A percentile compares a stretch with the other conserved stretches of the same genome.
These are phyloP conservation scores for Agrotis clavis DNA, from an alignment of 2,888 invertebrate genomes.

Conservation along the genomic window DNA sequence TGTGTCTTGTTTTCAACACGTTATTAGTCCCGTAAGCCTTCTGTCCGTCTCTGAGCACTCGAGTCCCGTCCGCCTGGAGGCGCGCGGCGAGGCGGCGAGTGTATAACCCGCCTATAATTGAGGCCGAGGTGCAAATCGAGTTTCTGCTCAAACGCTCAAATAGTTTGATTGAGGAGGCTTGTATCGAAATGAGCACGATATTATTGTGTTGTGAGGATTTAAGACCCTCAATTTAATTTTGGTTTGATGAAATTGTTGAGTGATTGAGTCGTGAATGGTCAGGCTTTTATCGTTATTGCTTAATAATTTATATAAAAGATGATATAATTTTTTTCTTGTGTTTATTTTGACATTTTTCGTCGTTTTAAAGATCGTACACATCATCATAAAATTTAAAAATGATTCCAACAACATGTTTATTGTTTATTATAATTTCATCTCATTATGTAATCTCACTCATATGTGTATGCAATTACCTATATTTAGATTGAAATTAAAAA, in stretches of 20 bases:
- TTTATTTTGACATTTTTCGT: background rate
- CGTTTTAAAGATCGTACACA: too few relatives aligned
- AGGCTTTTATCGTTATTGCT: background rate
- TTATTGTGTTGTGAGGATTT: conserved; percentile 17
- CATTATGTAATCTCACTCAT: background rate
- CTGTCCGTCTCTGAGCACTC: conserved; percentile 11
- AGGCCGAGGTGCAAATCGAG: conserved; percentile 66
- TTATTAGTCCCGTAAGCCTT: conserved; percentile 20
- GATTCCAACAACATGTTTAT: background rate
- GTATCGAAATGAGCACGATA: conserved; percentile 25
- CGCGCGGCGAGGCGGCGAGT: conserved; percentile 37
- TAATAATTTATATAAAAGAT: background rate
- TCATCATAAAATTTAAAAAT: background rate
- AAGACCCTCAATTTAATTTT: conserved; percentile 1
- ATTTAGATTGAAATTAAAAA: background rate
- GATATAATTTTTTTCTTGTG: background rate
- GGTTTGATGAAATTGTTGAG: background rate
- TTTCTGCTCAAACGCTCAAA: conserved; percentile 58
- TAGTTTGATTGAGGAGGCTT: conserved; percentile 46
- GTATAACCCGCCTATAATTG: conserved; percentile 61
- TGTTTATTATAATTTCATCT: background rate
- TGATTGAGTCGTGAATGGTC: background rate
- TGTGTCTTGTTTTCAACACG: background rate
- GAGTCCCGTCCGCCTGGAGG: conserved; percentile 16
- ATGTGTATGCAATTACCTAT: background rate